Percentiles rank a stretch among this genome's conserved stretches.
Conservation (phyloP, 1,140 invertebrate species). For the Psix sp. region DNA sequence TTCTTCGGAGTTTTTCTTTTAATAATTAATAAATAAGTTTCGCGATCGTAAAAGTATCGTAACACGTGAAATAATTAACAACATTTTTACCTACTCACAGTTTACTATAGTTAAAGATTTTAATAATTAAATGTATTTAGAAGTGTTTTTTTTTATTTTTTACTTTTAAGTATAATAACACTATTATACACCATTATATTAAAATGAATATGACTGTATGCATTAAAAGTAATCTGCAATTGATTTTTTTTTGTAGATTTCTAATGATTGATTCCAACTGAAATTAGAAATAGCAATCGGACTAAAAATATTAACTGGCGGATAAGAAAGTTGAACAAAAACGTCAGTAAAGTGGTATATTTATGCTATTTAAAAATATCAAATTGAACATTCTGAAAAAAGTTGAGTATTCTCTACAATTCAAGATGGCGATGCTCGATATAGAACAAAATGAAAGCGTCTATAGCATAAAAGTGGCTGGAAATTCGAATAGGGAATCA, state of each 20-base stretch:
- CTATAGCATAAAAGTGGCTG: constrained; percentile 48
- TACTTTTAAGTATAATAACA: not conserved
- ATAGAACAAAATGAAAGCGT: constrained; percentile 32
- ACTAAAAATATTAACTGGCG: too few relatives aligned
- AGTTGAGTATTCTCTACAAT: constrained; percentile 28
- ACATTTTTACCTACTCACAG: constrained; percentile 11
- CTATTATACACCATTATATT: too few relatives aligned
- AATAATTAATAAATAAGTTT: constrained; percentile 12
- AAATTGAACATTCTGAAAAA: constrained; percentile 13
- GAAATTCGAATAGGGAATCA: constrained; percentile 43
- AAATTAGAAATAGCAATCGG: too few relatives aligned
- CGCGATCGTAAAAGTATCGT: not conserved
- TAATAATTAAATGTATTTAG: constrained; percentile 3
- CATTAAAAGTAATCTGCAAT: too few relatives aligned
- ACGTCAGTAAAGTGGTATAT: too few relatives aligned
- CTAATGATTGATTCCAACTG: too few relatives aligned
- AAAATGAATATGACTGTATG: too few relatives aligned
- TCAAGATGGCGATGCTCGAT: constrained; percentile 26
- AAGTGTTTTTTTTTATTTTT: not conserved
- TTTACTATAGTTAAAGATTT: constrained; percentile 13
- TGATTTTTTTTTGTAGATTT: too few relatives aligned
- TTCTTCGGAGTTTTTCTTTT: too few relatives aligned
- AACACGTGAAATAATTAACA: constrained; percentile 8
- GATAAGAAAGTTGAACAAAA: too few relatives aligned
- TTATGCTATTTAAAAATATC: constrained; percentile 37